These are phyloP conservation scores for Spatula versicolor DNA, from an alignment of 2,797 vertebrate species.

Conservation along the genomic window DNA sequence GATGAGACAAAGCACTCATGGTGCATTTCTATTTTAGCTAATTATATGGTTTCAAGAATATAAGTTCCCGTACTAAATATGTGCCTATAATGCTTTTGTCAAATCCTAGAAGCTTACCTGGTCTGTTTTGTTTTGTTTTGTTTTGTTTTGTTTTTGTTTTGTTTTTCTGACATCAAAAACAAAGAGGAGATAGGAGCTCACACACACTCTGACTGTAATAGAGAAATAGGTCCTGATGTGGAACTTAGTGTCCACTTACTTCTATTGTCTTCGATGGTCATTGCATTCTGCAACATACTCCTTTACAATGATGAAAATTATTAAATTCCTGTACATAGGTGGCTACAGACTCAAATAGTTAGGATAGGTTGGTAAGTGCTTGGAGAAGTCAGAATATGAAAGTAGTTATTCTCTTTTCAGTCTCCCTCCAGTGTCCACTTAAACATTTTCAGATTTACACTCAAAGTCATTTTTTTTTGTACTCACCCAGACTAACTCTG, in stretches of 20 bases:
- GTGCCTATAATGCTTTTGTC: not conserved
- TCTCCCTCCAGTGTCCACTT: not conserved
- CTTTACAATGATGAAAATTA: not conserved
- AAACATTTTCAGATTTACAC: not conserved
- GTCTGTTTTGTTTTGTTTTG: accelerated
- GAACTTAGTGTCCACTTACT: not conserved
- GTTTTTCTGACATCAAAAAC: not conserved
- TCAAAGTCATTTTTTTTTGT: not conserved
- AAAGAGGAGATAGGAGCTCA: not conserved
- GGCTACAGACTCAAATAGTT: not conserved
- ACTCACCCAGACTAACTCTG: not conserved
- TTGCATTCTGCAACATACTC: accelerated
- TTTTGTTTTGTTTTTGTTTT: too few relatives aligned
- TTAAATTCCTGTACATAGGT: not conserved
- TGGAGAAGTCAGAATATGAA: not conserved
- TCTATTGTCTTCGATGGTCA: not conserved
- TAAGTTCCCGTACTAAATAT: not conserved
- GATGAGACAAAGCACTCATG: not conserved
- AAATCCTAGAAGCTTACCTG: not conserved
- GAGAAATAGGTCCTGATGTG: not conserved
- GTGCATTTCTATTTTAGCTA: not conserved
- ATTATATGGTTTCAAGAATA: not conserved
- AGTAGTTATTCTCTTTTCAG: not conserved
- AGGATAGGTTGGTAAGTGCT: not conserved
- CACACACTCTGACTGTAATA: not conserved